Evolutionary conservation across 1,140 invertebrate genomes (phyloP), one percentile per base, ranked within the genome.

Genomic region (Drosophila nebulosa): DNA sequence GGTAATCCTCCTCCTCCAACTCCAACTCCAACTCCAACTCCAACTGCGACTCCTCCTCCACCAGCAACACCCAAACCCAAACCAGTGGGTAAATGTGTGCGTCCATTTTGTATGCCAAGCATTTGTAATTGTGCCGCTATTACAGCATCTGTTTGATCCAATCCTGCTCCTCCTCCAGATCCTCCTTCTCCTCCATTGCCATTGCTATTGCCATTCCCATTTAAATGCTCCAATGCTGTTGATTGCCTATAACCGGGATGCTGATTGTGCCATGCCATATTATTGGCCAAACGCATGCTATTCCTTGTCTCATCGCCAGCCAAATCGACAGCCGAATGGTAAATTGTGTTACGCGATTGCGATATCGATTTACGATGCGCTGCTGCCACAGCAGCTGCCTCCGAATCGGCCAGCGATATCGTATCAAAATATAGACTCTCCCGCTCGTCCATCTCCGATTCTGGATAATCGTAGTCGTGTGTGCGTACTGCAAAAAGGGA

Each of bases 381-480:
- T 6, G 86, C 88, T 21, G 80, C 80, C 24, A 78, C 79, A 1
- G 80, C 80, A 2, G 89, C 89, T 24, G 89, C 86, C 53, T 91
- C 90, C 14, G 90, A 91, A 35, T 90, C 90, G 51, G 90, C 90
- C 66, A 91, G 66, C 50, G 90, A 91, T 18, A 91, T 91, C 18
- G 90, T 91, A 57, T 91, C 90, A 60, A 90, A 90, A 36, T 91
- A 91, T 6, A 91, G 66, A 68, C 90, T 91, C 58, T 91, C 90
- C 52, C 90, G 79, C 64, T 91, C 90, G 65, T 91, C 90, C 90
- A 91, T 91, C 62, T 91, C 90, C 65, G 90, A 91, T 67, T 84
- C 79, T 68, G 90, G 80, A 72, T 90, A 90, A 32, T 86, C 80
- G 85, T 90, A 89, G 53, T 91, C 90, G 88, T 91, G 73, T 70